These are phyloP conservation scores for Sminthurinus signatus DNA, from an alignment of 1,140 invertebrate genomes.

Conservation along the genomic window DNA sequence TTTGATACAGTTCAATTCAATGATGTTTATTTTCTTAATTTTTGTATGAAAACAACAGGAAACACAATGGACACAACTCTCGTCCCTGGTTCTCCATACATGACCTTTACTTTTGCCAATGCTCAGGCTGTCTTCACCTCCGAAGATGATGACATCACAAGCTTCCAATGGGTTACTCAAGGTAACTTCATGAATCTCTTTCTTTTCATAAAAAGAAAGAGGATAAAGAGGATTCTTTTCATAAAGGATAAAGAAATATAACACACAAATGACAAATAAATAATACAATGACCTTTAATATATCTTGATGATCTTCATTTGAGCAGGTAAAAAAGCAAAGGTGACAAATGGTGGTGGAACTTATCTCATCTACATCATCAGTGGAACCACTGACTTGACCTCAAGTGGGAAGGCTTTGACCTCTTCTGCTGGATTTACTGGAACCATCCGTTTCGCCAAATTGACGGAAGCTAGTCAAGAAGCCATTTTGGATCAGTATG, in stretches of 20 bases:
- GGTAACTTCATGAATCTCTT: neutral
- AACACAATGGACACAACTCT: constrained; percentile 11
- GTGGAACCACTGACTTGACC: constrained; percentile 5
- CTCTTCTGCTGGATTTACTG: constrained; percentile 10
- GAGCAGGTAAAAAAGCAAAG: constrained; percentile 1
- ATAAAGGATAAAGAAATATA: too few relatives aligned
- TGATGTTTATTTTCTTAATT: too few relatives aligned
- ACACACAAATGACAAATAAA: too few relatives aligned
- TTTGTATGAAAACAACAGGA: too few relatives aligned
- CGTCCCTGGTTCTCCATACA: constrained; percentile 26
- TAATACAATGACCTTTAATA: too few relatives aligned
- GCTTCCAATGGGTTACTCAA: constrained; percentile 9
- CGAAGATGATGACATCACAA: neutral
- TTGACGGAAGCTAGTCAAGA: constrained; percentile 24
- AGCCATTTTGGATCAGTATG: constrained; percentile 24
- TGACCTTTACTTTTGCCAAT: constrained; percentile 20
- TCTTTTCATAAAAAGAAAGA: neutral
- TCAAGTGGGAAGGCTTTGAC: neutral
- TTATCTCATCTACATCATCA: constrained; percentile 2
- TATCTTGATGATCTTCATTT: too few relatives aligned
- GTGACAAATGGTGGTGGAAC: constrained; percentile 3
- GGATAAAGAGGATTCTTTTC: too few relatives aligned
- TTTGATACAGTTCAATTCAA: too few relatives aligned
- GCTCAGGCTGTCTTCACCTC: constrained; percentile 9
- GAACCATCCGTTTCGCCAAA: constrained; percentile 34